Evolutionary conservation across 2,888 invertebrate genomes (phyloP).

Genomic region (Patella depressa): DNA sequence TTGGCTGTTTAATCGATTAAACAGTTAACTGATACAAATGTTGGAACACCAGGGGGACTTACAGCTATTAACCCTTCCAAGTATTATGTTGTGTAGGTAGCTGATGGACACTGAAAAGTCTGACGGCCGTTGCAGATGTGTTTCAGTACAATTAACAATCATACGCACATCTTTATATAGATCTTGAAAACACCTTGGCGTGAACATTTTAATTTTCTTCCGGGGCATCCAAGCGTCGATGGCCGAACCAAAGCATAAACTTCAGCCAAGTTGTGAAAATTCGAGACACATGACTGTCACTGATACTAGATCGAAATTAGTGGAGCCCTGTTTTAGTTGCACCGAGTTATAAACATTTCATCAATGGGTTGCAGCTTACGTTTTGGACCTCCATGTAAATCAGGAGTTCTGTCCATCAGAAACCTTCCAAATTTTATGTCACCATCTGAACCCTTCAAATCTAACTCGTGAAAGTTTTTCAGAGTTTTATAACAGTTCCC

Average conservation of each 20-base stretch:
- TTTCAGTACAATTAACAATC: constrained; percentile 1
- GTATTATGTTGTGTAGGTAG: constrained; percentile 19
- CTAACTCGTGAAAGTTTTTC: no score
- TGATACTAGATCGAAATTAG: constrained; percentile 9
- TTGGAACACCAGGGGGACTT: constrained; percentile 13
- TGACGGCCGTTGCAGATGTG: background rate
- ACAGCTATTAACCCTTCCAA: constrained; percentile 15
- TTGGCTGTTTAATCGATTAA: no score
- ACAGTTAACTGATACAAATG: no score
- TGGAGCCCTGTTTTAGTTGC: constrained; percentile 13
- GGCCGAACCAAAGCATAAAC: background rate
- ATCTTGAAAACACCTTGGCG: background rate
- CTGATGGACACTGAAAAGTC: constrained; percentile 1
- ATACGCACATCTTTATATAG: background rate
- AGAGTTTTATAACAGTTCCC: background rate
- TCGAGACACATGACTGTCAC: constrained; percentile 13
- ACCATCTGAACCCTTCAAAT: background rate
- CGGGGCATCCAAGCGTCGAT: constrained; percentile 13
- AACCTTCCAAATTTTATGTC: background rate
- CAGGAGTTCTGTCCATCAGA: background rate
- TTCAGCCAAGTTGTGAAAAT: constrained; percentile 16
- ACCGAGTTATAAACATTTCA: background rate
- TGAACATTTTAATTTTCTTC: background rate
- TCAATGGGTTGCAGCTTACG: background rate
- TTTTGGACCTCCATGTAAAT: background rate